phyloP scores from a whole-genome alignment of 1,140 invertebrate genomes.

The Radopholus similis region DNA sequence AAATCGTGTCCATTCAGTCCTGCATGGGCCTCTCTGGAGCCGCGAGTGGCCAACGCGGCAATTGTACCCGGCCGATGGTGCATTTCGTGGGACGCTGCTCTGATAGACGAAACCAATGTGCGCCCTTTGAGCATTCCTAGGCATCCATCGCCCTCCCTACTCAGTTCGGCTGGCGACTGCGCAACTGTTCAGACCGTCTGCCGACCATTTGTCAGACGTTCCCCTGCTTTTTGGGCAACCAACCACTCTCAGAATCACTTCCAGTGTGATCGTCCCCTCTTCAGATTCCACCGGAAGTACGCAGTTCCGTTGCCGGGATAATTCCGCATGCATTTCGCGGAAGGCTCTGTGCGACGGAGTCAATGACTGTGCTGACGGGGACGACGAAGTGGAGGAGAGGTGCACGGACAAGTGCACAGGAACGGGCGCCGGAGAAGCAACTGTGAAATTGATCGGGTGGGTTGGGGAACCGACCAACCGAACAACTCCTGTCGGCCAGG shows the following conservation, averaged over 20 bases:
- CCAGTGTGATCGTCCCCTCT: not conserved
- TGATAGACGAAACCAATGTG: conserved; percentile 4
- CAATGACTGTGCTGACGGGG: conserved; percentile 70
- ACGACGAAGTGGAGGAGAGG: conserved; percentile 66
- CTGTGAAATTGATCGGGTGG: not conserved
- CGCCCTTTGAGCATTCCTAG: not conserved
- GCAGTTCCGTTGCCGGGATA: conserved; percentile 27
- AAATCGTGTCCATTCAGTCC: conserved; percentile 6
- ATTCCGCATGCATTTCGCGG: conserved; percentile 40
- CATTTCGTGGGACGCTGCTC: conserved; percentile 22
- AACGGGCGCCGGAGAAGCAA: conserved; percentile 16
- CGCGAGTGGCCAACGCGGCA: conserved; percentile 6
- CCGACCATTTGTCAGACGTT: conserved; percentile 23
- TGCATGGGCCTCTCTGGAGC: conserved; percentile 17
- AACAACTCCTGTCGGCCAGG: not conserved
- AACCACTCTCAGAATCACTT: conserved; percentile 1
- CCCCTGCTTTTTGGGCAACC: conserved; percentile 15
- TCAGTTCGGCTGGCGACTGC: conserved; percentile 21
- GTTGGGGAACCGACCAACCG: not conserved
- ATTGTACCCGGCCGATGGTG: conserved; percentile 8
- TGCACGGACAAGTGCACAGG: conserved; percentile 13
- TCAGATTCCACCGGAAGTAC: conserved; percentile 12
- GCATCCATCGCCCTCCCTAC: not conserved
- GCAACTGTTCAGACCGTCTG: conserved; percentile 10
- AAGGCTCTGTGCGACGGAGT: conserved; percentile 69